Evolutionary conservation across 2,888 invertebrate genomes (phyloP), one percentile per base, ranked within the genome.

Genomic region (Heliconius ethilla): DNA sequence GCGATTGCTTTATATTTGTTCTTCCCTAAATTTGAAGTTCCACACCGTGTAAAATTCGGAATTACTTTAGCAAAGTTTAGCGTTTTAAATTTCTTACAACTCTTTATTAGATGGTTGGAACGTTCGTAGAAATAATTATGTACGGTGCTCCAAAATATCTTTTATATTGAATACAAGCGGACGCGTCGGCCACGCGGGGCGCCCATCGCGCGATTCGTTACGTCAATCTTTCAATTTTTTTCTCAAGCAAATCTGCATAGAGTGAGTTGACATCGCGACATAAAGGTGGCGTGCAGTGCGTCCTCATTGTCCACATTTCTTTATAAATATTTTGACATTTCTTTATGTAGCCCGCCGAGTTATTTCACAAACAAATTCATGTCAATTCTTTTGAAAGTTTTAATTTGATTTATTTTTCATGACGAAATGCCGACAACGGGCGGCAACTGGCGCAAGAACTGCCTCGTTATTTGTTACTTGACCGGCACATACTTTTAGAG

Each of bases 311-410:
- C 86, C 87, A 82, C 89, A 88, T 92, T 92, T 93, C 93, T 93
- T 93, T 93, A 92, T 93, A 94, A 94, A 94, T 94, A 94, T 94
- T 94, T 92, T 94, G 94, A 94, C 94, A 94, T 94, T 91, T 89
- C 90, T 92, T 91, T 90, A 92, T 92, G 92, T 88, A 88, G 85
- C 86, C 89, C 88, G 90, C 89, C 89, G 88, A 90, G 91, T 88
- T 89, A 89, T 89, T 91, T 90, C 86, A 91, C 91, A 90, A 91
- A 92, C 89, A 89, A 89, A 91, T 90, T 91, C 89, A 91, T 92
- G 91, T 90, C 88, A 90, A 92, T 90, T 87, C 90, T 87, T 92
- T 92, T 92, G 91, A 92, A 89, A 86, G 90, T 91, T 92, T 90
- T 92, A 92, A 93, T 93, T 93, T 94, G 92, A 93, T 93, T 94